Evolutionary conservation across 2,888 invertebrate genomes (phyloP), one percentile per base, ranked within the genome.

Genomic region (Lycophotia porphyrea): DNA sequence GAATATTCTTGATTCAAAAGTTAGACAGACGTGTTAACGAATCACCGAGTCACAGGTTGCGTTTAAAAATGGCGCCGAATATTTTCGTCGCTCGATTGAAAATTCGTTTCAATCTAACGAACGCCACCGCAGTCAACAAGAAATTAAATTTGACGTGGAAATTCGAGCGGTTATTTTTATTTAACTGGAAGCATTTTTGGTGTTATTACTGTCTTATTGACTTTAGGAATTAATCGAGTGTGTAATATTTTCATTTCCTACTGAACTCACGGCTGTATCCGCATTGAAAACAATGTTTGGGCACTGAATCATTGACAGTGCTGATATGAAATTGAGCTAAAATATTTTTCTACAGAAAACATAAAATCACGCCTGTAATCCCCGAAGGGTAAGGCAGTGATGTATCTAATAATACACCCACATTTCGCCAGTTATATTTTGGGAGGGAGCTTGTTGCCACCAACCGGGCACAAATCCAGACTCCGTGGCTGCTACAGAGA

Each of bases 81-180:
- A 92, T 92, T 92, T 89, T 90, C 88, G 89, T 86, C 88, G 90
- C 88, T 91, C 92, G 92, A 93, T 93, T 93, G 92, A 91, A 93
- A 93, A 92, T 93, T 92, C 92, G 91, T 90, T 93, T 92, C 91
- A 91, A 89, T 92, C 93, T 94, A 93, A 93, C 93, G 92, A 93
- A 88, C 90, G 87, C 78, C 85, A 89, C 91, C 92, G 89, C 92
- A 92, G 92, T 93, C 93, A 93, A 93, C 92, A 93, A 92, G 91
- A 93, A 94, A 94, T 93, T 94, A 90, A 93, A 93, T 93, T 93
- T 91, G 90, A 88, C 88, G 91, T 88, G 87, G 88, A 91, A 92
- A 92, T 91, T 90, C 89, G 89, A 84, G 85, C 89, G 86, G 86
- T 84, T 86, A 90, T 91, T 93, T 92, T 90, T 88, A 87, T 80